Evolutionary conservation across 2,113 vertebrate species (phyloP).

Genomic region (Tichodroma muraria): DNA sequence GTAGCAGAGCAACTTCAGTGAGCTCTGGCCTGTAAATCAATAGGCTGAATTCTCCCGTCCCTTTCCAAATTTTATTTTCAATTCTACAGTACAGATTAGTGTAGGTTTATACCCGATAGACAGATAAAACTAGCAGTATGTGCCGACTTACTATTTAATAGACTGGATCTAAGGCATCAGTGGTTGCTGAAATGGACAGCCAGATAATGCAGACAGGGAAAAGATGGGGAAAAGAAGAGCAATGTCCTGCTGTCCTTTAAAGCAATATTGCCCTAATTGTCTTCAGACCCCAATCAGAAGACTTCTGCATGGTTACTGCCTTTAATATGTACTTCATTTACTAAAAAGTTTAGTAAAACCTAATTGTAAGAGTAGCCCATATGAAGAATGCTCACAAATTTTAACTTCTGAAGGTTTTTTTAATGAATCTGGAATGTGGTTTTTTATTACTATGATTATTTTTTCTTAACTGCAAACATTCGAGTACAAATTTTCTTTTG

Average conservation of each 20-base stretch:
- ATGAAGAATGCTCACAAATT: neutral
- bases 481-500: neutral
- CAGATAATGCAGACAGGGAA: neutral
- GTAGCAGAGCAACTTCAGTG: neutral
- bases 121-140: conserved; percentile 20
- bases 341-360: neutral
- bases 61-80: conserved; percentile 44
- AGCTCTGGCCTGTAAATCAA: conserved; percentile 15
- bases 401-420: neutral
- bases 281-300: neutral
- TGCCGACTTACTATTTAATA: conserved; percentile 18
- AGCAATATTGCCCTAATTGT: neutral
- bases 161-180: neutral
- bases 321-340: neutral
- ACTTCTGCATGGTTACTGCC: neutral
- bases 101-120: conserved; percentile 17
- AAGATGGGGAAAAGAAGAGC: neutral
- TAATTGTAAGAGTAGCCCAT: neutral
- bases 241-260: neutral
- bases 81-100: conserved; percentile 9
- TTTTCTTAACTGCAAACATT: neutral
- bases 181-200: neutral
- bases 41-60: neutral
- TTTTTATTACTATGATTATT: too few species aligned
- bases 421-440: neutral